Percentiles rank a stretch among this genome's conserved stretches.
Conservation (phyloP, 2,113 vertebrate species). For the Oplegnathus fasciatus region DNA sequence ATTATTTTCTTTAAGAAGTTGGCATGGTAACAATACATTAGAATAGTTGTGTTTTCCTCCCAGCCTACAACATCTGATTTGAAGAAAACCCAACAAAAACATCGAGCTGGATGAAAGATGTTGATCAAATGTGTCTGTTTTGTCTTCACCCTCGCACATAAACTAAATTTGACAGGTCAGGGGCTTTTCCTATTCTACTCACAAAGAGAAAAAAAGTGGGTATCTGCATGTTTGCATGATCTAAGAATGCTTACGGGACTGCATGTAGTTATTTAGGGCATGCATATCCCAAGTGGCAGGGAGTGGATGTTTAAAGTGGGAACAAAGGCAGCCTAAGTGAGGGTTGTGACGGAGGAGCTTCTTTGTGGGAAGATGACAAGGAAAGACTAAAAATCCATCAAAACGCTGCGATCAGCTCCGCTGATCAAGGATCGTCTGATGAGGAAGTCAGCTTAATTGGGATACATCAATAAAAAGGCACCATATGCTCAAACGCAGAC, state of each 20-base stretch:
- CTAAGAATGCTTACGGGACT: constrained; percentile 19
- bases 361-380: constrained; percentile 59
- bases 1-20: neutral
- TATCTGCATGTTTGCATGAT: constrained; percentile 39
- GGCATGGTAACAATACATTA: neutral
- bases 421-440: constrained; percentile 64
- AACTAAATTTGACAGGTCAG: constrained; percentile 20
- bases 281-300: constrained; percentile 42
- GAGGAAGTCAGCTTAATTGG: constrained; percentile 72
- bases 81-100: neutral
- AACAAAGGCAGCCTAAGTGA: constrained; percentile 59
- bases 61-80: neutral
- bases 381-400: constrained; percentile 60
- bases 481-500: constrained; percentile 54
- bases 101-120: constrained; percentile 27
- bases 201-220: neutral
- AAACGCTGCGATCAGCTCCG: constrained; percentile 64
- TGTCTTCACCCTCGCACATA: neutral
- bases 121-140: constrained; percentile 20
- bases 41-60: neutral
- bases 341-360: constrained; percentile 46
- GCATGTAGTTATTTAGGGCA: constrained; percentile 63
- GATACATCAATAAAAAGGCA: constrained; percentile 67
- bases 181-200: constrained; percentile 34
- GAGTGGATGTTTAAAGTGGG: constrained; percentile 50